phyloP scores from a whole-genome alignment of 2,113 vertebrate species.

The Anhinga anhinga region DNA sequence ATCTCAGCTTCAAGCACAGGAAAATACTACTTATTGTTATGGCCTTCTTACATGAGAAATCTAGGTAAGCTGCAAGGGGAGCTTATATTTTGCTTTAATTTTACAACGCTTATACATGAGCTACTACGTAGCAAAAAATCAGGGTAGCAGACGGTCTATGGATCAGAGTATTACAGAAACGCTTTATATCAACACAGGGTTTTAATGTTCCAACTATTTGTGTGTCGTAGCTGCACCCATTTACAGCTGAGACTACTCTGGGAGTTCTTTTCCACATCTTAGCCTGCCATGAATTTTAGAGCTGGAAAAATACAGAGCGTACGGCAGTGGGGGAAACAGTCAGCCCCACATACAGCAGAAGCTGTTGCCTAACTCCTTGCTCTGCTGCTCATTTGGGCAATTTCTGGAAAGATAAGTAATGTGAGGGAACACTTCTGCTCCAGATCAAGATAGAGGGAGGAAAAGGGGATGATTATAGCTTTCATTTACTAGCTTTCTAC shows the following conservation, averaged over 20 bases:
- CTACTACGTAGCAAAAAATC: neutral
- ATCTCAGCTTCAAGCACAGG: neutral
- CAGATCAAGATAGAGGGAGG: neutral
- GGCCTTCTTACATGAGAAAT: neutral
- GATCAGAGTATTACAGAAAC: neutral
- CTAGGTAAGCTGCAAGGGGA: neutral
- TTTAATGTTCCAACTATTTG: neutral
- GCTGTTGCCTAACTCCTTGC: neutral
- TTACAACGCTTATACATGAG: neutral
- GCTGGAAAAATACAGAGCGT: neutral
- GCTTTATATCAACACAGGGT: neutral
- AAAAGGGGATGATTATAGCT: neutral
- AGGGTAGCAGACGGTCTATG: neutral
- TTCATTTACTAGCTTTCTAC: neutral
- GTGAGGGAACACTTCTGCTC: neutral
- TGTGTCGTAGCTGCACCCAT: neutral
- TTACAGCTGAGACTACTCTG: neutral
- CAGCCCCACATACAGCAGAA: neutral
- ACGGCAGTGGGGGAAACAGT: neutral
- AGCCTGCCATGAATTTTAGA: neutral
- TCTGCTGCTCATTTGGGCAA: neutral
- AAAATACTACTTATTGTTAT: neutral
- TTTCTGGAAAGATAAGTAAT: neutral
- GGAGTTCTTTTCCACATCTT: neutral
- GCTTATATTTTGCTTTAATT: neutral